Evolutionary conservation across 1,140 invertebrate species (phyloP).

Genomic region (Limonius californicus): DNA sequence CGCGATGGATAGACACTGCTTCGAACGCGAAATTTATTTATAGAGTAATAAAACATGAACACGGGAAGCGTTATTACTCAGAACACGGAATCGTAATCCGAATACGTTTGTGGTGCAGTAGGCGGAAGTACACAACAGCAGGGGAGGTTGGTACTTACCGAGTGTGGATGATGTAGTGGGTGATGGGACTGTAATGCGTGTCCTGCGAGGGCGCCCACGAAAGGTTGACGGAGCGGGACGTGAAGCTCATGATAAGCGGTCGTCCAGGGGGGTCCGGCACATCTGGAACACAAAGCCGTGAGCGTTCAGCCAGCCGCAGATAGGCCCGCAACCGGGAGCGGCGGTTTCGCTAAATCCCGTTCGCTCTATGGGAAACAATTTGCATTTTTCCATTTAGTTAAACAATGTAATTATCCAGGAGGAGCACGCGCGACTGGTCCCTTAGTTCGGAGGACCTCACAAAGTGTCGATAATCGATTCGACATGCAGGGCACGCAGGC

Average conservation of each 20-base stretch:
- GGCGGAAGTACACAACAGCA: too few relatives aligned
- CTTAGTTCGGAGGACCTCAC: neutral
- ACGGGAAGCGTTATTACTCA: too few relatives aligned
- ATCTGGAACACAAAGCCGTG: conserved; percentile 49
- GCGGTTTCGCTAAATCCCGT: conserved; percentile 15
- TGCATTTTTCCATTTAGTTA: conserved; percentile 20
- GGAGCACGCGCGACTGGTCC: neutral
- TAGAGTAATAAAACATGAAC: too few relatives aligned
- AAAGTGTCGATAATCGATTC: neutral
- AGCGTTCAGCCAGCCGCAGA: conserved; percentile 11
- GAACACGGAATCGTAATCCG: too few relatives aligned
- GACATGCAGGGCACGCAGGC: neutral
- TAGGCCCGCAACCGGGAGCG: neutral
- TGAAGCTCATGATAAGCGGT: conserved; percentile 68
- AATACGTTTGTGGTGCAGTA: too few relatives aligned
- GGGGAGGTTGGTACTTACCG: conserved; percentile 54
- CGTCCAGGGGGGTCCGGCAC: conserved; percentile 68
- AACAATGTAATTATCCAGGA: conserved; percentile 25
- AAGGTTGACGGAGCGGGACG: conserved; percentile 68
- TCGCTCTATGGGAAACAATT: conserved; percentile 25
- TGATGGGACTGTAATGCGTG: conserved; percentile 65
- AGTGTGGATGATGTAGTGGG: conserved; percentile 69
- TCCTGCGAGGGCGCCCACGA: conserved; percentile 71
- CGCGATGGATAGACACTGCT: too few relatives aligned
- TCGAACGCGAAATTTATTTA: too few relatives aligned